Base-by-base conservation (phyloP, 2,888 invertebrate genomes). In the Hemistola chrysoprasaria region DNA sequence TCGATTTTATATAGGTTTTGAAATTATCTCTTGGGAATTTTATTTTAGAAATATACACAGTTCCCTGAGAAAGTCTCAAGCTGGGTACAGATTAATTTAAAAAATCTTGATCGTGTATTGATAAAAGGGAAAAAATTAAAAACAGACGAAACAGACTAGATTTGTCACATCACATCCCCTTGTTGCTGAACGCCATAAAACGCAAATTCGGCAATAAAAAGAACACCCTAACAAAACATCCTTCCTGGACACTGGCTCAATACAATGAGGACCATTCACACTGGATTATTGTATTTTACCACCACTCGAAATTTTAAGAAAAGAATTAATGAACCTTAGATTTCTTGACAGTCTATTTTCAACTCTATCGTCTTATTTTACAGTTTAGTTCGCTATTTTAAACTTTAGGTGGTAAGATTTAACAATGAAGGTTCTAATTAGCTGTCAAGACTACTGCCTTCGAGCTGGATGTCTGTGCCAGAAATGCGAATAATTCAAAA, bases 141-240 rank as follows among this genome's bases (percentile, higher is more conserved):
- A 65, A 60, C 62, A 62, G 61, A 77, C 61, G 69, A 11, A 56
- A 59, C 67, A 71, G 68, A 70, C 72, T 73, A 65, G 59, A 75
- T 62, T 72, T 83, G 80, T 80, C 84, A 84, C 79, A 80, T 75
- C 71, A 59, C 65, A 60, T 74, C 82, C 79, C 81, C 80, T 69
- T 71, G 77, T 65, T n/a, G n/a, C n/a, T n/a, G n/a, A 74, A 78
- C 76, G 28, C 83, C 73, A 86, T 88, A 87, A 88, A 88, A 88
- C 86, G 86, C 87, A 87, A 87, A 88, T 87, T 87, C 71, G 70
- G 78, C 84, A 83, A 85, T 87, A 88, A 88, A 86, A 87, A 78
- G 78, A 82, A 80, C 77, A 73, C 79, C 76, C 82, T 70, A 71
- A 16, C 16, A 79, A 82, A 85, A 77, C 78, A 85, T 78, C 77